Evolutionary conservation across 2,888 invertebrate genomes (phyloP).

Genomic region (Gibbula magus): DNA sequence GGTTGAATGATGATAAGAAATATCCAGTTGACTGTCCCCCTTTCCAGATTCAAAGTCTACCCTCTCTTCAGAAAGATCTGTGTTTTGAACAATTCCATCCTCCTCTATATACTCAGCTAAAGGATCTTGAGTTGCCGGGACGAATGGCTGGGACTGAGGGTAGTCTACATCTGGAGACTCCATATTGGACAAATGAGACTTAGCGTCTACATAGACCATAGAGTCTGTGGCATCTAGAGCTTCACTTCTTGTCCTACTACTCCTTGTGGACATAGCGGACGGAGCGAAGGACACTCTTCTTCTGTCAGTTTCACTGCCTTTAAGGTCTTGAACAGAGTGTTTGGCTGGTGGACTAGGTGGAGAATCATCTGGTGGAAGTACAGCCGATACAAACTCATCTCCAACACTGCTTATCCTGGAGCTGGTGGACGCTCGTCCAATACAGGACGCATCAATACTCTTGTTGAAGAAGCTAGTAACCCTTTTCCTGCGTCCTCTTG

Average conservation of each 20-base stretch:
- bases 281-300: neutral
- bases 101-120: neutral
- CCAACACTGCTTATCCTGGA: too few species aligned
- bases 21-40: neutral
- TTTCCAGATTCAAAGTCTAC: too few species aligned
- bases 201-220: neutral
- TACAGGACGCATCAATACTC: too few species aligned
- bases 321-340: too few species aligned
- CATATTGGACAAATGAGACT: neutral
- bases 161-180: neutral
- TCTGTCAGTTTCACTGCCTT: neutral
- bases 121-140: neutral
- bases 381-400: too few species aligned
- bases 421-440: too few species aligned
- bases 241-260: neutral
- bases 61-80: too few species aligned
- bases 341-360: too few species aligned
- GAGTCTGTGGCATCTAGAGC: neutral
- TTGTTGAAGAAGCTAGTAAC: too few species aligned
- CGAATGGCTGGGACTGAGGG: neutral
- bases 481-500: too few species aligned
- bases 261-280: neutral
- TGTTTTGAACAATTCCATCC: too few species aligned
- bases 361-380: too few species aligned
- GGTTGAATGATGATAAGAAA: slow-evolving; percentile 6